Evolutionary conservation across 2,797 vertebrate species (phyloP), one percentile per base, ranked within the genome.

Genomic region (Semaprochilodus insignis): DNA sequence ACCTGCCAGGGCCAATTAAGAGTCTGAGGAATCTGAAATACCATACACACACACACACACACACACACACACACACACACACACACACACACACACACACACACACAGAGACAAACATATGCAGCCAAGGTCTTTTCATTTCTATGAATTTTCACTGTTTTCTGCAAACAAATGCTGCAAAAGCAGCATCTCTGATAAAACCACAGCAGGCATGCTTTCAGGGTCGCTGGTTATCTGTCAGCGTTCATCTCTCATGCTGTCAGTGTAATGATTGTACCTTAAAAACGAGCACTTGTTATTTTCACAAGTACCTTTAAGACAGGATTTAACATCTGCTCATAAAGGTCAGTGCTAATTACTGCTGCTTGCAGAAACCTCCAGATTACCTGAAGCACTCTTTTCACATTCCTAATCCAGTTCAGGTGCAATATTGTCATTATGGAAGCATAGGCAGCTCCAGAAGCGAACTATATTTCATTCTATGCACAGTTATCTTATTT

Each of bases 1-100:
- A 82, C 75, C 81, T 86, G 81, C 79, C 77, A 87, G 78, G 80
- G 73, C 81, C 82, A 81, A 83, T 88, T 90, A 88, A 70, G 66
- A 71, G 63, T 74, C 73, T 63, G 21, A 77, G 34, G 78, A 87
- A 78, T 83, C 36, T 74, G 76, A 82, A 74, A 78, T 36, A 60
- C 54, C 44, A 71, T 48, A 4, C 40, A 44, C 40, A 44, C 52
- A 74, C 54, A 60, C 60, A 71, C 16, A 54, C 40, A 44, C 40
- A 44, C 40, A 76, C 57, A 52, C 17, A 23, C 51, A 40, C 31
- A 44, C 19, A 44, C 8, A 44, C 8, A 10, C 40, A 44, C 57
- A 80, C 67, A 72, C 54, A 77, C 48, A 54, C 14, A n/a, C 25
- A 55, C 62, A 76, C 57, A 52, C 21, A 31, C 48, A 40, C 40